phyloP scores from a whole-genome alignment of 2,797 vertebrate species.

The Novumbra hubbsi region DNA sequence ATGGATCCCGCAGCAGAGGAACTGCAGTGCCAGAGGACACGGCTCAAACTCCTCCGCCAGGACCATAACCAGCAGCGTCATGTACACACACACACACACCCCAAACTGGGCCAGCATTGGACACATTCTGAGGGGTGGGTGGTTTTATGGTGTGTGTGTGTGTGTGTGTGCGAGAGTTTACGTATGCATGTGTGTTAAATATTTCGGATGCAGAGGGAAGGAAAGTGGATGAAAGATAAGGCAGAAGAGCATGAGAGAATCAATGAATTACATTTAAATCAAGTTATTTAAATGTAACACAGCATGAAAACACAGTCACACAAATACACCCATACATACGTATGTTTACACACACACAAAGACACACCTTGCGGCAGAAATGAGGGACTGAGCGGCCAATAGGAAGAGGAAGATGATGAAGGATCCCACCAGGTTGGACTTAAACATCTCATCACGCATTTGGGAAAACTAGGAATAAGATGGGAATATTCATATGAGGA shows the following conservation, averaged over 20 bases:
- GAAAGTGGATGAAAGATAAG: neutral
- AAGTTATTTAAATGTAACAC: neutral
- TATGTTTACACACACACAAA: too few relatives aligned
- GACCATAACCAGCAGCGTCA: neutral
- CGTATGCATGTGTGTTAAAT: too few relatives aligned
- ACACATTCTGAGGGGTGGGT: neutral
- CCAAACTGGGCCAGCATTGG: neutral
- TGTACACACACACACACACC: neutral
- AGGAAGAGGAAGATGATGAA: conserved; percentile 77
- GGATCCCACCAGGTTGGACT: conserved; percentile 77
- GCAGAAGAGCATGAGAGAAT: neutral
- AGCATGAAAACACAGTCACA: conserved; percentile 3
- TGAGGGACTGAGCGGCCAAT: conserved; percentile 68
- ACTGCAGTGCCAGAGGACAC: neutral
- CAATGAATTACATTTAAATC: neutral
- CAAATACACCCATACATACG: too few relatives aligned
- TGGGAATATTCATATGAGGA: conserved; percentile 2
- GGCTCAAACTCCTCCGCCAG: neutral
- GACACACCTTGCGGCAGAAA: conserved; percentile 62
- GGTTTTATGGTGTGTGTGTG: too few relatives aligned
- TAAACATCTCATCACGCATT: conserved; percentile 80
- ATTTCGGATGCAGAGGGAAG: too few relatives aligned
- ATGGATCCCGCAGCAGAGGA: neutral
- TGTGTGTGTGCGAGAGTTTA: too few relatives aligned
- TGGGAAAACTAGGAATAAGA: conserved; percentile 70